A percentile compares a stretch with the other conserved stretches of the same genome.
Conservation (phyloP, 2,888 invertebrate genomes). For the Phyllotreta striolata region DNA sequence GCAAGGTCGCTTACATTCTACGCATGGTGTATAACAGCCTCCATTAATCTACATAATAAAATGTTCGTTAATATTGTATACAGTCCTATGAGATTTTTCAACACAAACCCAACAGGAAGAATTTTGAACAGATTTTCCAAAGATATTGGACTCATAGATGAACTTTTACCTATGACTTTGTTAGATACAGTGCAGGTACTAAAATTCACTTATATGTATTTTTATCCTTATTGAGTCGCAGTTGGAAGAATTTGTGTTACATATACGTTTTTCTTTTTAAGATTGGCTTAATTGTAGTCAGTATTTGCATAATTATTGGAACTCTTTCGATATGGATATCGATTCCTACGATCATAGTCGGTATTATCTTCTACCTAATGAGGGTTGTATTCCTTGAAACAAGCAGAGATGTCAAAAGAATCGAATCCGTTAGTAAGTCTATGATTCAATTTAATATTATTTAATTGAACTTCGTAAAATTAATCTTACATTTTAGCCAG, state of each 20-base stretch:
- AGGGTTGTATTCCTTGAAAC: conserved; percentile 73
- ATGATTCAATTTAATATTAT: too few species aligned
- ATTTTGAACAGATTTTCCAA: conserved; percentile 78
- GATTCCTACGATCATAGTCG: conserved; percentile 70
- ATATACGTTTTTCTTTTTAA: conserved; percentile 44
- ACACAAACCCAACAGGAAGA: conserved; percentile 70
- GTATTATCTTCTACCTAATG: conserved; percentile 69
- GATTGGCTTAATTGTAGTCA: conserved; percentile 41
- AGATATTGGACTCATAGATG: conserved; percentile 71
- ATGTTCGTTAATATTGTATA: conserved; percentile 67
- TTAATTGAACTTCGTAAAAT: too few species aligned
- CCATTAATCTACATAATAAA: conserved; percentile 65
- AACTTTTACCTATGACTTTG: conserved; percentile 62
- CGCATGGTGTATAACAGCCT: conserved; percentile 63
- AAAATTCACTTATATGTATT: conserved; percentile 9
- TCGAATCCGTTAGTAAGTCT: conserved; percentile 74
- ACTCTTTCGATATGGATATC: conserved; percentile 74
- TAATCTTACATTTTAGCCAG: conserved; percentile 65
- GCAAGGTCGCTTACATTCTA: conserved; percentile 65
- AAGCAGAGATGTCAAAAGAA: conserved; percentile 75
- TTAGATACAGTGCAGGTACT: conserved; percentile 63
- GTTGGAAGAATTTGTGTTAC: too few species aligned
- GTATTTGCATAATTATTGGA: conserved; percentile 68
- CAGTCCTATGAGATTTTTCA: conserved; percentile 74
- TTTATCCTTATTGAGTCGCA: too few species aligned